Percentiles rank a stretch among this genome's conserved stretches.
Evolutionary conservation across 2,888 invertebrate genomes (phyloP).

Genomic region (Tenthredo scrophulariae): DNA sequence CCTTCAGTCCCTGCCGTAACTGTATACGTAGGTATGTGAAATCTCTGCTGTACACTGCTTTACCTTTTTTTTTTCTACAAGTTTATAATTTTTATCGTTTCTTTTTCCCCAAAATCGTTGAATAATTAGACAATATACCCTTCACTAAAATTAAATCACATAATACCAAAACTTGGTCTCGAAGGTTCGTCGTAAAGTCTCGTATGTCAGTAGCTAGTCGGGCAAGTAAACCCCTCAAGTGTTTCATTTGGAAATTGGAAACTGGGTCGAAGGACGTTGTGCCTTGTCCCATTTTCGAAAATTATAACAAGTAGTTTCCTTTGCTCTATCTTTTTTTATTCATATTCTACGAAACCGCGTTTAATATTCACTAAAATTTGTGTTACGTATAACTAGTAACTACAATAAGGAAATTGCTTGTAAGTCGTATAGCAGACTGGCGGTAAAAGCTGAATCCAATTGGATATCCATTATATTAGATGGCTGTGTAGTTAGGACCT

Average conservation of each 20-base stretch:
- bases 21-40: neutral
- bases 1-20: neutral
- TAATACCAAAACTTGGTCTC: neutral
- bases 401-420: neutral
- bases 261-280: constrained; percentile 15
- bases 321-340: neutral
- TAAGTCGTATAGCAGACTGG: neutral
- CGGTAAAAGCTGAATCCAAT: neutral
- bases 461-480: neutral
- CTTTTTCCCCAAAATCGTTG: neutral
- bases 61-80: neutral
- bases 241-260: constrained; percentile 28
- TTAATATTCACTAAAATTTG: neutral
- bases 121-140: neutral
- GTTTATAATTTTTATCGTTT: neutral
- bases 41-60: too few species aligned
- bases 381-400: neutral
- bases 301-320: neutral
- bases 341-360: neutral
- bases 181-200: neutral
- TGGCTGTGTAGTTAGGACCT: neutral
- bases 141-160: constrained; percentile 13
- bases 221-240: constrained; percentile 31
- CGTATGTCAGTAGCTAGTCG: constrained; percentile 7
- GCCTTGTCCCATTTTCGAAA: neutral